Base-by-base conservation (phyloP, 2,797 vertebrate species). In the Cynopterus sphinx region DNA sequence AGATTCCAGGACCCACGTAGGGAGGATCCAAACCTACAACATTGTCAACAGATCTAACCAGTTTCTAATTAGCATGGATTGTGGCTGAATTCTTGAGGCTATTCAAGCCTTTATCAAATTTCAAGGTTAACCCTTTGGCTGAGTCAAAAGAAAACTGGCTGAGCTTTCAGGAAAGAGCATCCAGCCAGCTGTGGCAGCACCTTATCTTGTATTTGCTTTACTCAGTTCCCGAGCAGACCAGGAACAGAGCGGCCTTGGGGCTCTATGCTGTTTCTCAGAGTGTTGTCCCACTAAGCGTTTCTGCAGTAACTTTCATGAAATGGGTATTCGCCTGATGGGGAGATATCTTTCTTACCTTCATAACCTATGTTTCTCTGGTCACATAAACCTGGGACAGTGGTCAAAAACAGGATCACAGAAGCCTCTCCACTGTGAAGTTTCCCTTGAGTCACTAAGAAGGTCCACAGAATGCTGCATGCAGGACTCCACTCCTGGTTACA, bases 31-130 rank as follows among this genome's bases (percentile, higher is more conserved):
- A 73, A 68, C 43, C 33, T 77, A 28, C 17, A 68, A 53, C 87
- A 33, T 19, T 46, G 12, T 51, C 24, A 19, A 39, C n/a, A 79
- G 24, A 53, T 59, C 59, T 74, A 94, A 93, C 70, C n/a, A 41
- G 75, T 81, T 96, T 83, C n/a, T 9, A 75, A 73, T 93, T 95
- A 90, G 55, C 33, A 81, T 28, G 11, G 36, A 79, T 39, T 39
- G 22, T 83, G 43, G 22, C 12, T 95, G 53, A 79, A 81, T 75
- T 93, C 55, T 87, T 70, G 71, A 75, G 63, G 39, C 19, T 88
- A 31, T 51, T 94, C 90, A 87, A 70, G 43, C 15, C n/a, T n/a
- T 57, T 59, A 36, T 55, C 31, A 83, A 87, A 86, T 73, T 93
- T 93, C 79, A 59, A 31, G 70, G 46, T 11, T 65, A 57, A 88